Evolutionary conservation across 2,113 vertebrate genomes (phyloP), one percentile per base, ranked within the genome.

Genomic region (Speoplatyrhinus poulsoni): DNA sequence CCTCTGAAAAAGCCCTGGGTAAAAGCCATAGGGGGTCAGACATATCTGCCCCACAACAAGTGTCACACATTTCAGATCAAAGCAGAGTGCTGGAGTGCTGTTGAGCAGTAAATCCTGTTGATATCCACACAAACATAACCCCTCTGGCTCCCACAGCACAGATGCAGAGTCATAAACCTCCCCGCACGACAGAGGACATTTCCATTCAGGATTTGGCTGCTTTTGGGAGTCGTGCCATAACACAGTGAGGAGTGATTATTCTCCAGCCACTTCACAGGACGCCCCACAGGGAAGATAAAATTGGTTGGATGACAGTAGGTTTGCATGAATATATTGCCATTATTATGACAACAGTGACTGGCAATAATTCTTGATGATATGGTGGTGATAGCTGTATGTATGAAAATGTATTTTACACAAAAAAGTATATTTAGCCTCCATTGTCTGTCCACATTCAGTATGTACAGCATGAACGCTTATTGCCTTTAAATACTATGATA

Each of bases 61-160:
- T 75, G 85, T 88, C 72, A 77, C 83, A 73, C 57, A 70, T 68
- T 73, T 32, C 12, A 65, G 82, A 90, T 88, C 84, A 87, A 89
- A 89, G 82, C 13, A 1, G 60, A 66, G 75, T 75, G 73, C 80
- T 79, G 62, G 69, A 73, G 70, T 80, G 75, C 73, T 81, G 79
- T 85, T 82, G 81, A 83, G 82, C 76, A 59, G 69, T 88, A 90
- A 91, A 90, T 90, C 85, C 81, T 83, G 69, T 83, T 90, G 85
- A 82, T 82, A 83, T 67, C 65, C 79, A 88, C 85, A 85, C 83
- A 90, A 91, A 90, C 87, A 82, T 80, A 84, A 88, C 84, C 87
- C 76, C 69, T 65, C 46, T 82, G 82, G 87, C 83, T 80, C 74
- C 73, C 32, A 54, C 72, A 62, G 70, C 62, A 65, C 46, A 69